Base-by-base conservation (phyloP, 2,797 vertebrate genomes). In the Lutjanus argentimaculatus region DNA sequence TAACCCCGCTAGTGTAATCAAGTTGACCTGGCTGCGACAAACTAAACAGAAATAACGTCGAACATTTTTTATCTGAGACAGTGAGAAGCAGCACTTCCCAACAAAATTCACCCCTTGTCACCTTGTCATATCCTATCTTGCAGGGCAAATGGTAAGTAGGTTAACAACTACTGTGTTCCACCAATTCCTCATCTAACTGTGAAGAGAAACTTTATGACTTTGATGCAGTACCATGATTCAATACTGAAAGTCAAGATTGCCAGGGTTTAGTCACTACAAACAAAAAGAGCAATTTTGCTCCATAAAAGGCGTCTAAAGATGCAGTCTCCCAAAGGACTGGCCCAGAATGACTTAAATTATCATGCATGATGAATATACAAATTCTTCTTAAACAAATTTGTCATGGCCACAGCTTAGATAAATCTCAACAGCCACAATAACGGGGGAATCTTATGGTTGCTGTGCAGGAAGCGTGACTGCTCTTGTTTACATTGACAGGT, bases 121-220 rank as follows among this genome's bases (percentile, higher is more conserved):
- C 79, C 82, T 61, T 87, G 75, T 82, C 72, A 70, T 87, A 80
- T 85, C 76, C 80, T 86, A 87, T 87, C 69, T 85, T 90, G 79
- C 87, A 81, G 86, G 83, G 83, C 63, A 80, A 71, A 91, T 87
- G 88, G 91, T 94, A 94, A 92, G 93, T 94, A 92, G 84, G 86
- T 87, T 83, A 88, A 85, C 77, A 78, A 67, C 75, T 83, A 75
- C 21, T 80, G 61, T 85, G 71, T 91, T 86, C 67, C 82, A 82
- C 67, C 58, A 75, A 59, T 73, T 86, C 22, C 61, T 84, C 61
- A 67, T 84, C 62, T 53, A 43, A 62, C 43, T 72, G 30, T 71
- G n/a, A 86, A 77, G 52, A 75, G 17, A 76, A 11, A 36, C 30
- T 67, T 78, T 22, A 36, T 84, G 55, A 79, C 77, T 85, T 92